These are phyloP conservation scores for Phaedon cochleariae DNA, from an alignment of 2,888 invertebrate species.

Conservation along the genomic window DNA sequence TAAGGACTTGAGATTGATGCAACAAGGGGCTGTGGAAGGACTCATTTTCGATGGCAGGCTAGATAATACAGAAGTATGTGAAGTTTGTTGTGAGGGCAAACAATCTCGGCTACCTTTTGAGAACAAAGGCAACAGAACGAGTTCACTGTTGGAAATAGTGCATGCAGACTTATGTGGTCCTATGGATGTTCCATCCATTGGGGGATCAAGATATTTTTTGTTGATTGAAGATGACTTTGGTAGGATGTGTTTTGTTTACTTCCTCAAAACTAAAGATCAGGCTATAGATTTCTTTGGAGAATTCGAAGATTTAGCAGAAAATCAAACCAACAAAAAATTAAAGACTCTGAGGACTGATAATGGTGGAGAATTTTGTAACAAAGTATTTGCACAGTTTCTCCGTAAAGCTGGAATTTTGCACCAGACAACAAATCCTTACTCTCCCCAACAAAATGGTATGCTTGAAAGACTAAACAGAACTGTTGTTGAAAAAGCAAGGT, in stretches of 20 bases:
- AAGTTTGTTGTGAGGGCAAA: constrained; percentile 43
- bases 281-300: too few species aligned
- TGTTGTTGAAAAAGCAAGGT: too few species aligned
- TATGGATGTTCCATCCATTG: constrained; percentile 15
- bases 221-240: constrained; percentile 3
- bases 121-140: constrained; percentile 24
- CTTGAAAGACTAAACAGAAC: constrained; percentile 41
- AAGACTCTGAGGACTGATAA: too few species aligned
- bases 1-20: constrained; percentile 9
- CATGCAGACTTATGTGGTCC: too few species aligned
- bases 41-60: not conserved
- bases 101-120: constrained; percentile 47
- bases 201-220: constrained; percentile 16
- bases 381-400: constrained; percentile 31
- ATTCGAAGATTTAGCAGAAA: too few species aligned
- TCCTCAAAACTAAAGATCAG: constrained; percentile 7
- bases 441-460: constrained; percentile 36
- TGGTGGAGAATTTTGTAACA: too few species aligned
- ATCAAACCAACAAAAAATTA: constrained; percentile 27
- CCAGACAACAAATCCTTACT: constrained; percentile 33
- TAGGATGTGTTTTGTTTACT: constrained; percentile 13
- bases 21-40: constrained; percentile 8
- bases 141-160: constrained; percentile 29
- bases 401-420: constrained; percentile 34
- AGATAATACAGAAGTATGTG: not conserved